phyloP scores from a whole-genome alignment of 2,888 invertebrate species.

The Cephus runcator region DNA sequence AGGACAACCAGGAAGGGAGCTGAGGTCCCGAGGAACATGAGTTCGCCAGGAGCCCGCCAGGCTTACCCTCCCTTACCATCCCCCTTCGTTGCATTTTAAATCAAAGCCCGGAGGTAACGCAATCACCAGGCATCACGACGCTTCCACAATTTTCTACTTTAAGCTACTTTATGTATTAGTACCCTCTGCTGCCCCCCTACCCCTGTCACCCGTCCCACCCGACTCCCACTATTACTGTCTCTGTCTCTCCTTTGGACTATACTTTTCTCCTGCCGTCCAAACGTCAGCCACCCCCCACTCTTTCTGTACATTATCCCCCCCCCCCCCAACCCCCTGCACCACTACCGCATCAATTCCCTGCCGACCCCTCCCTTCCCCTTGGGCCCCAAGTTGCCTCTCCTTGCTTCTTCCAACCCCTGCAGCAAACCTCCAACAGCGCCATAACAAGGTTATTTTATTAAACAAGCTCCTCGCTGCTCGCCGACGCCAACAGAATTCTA shows the following conservation, averaged over 20 bases:
- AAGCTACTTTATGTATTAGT: slow-evolving; percentile 66
- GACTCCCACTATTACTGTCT: slow-evolving; percentile 19
- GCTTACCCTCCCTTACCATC: slow-evolving; percentile 25
- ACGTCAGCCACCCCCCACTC: background rate
- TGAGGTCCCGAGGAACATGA: slow-evolving; percentile 20
- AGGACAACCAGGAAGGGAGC: background rate
- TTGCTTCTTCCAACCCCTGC: slow-evolving; percentile 2
- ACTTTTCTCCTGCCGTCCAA: background rate
- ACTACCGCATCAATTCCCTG: background rate
- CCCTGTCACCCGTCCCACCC: background rate
- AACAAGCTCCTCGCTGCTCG: slow-evolving; percentile 52
- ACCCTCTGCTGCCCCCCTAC: slow-evolving; percentile 30
- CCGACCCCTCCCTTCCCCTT: background rate
- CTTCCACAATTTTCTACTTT: slow-evolving; percentile 67
- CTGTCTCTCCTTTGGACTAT: slow-evolving; percentile 16
- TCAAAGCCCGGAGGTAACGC: slow-evolving; percentile 66
- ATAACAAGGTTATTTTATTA: slow-evolving; percentile 63
- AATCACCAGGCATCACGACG: slow-evolving; percentile 66
- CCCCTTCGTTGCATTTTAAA: slow-evolving; percentile 65
- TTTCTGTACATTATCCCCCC: slow-evolving; percentile 21
- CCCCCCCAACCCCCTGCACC: slow-evolving; percentile 15
- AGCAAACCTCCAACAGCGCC: slow-evolving; percentile 30
- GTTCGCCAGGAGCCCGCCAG: slow-evolving; percentile 28
- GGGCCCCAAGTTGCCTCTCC: background rate
- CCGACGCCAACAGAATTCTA: slow-evolving; percentile 33